Evolutionary conservation across 2,888 invertebrate species (phyloP), one percentile per base, ranked within the genome.

Genomic region (Agonopterix heracliana): DNA sequence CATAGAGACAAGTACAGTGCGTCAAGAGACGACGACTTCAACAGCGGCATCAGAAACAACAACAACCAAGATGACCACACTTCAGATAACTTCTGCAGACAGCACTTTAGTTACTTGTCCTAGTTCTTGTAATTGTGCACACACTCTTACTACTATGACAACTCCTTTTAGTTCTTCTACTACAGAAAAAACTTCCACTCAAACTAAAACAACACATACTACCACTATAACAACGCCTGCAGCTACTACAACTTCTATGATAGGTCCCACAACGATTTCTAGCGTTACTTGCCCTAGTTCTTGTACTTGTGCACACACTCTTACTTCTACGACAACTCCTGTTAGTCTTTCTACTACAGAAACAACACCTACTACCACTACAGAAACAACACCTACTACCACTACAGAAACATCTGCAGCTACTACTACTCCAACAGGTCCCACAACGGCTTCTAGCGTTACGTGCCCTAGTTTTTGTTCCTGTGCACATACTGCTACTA

Each of bases 401-500:
- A 48, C n/a, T n/a, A 26, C n/a, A 26, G 10, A 51, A n/a, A 34
- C 44, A 40, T 44, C 50, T 35, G 48, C 50, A 40, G 17, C 41
- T 42, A 14, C 44, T 11, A 41, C 17, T 11, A 44, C 53, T 26
- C n/a, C 47, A n/a, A 43, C 52, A 44, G 49, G 44, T 11, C 44
- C 45, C 7, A 45, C 52, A 17, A 44, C 53, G 40, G 48, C 55
- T 9, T 4, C 47, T 36, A 43, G n/a, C n/a, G n/a, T n/a, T n/a
- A n/a, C n/a, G n/a, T n/a, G n/a, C n/a, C n/a, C n/a, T n/a, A n/a
- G n/a, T n/a, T n/a, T n/a, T n/a, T n/a, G n/a, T n/a, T n/a, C n/a
- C n/a, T n/a, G n/a, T n/a, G n/a, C n/a, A n/a, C n/a, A n/a, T n/a
- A 40, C 44, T 35, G 12, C 38, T 44, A 17, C 43, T n/a, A 44